These are phyloP conservation scores for Sphaeramia orbicularis DNA, from an alignment of 2,797 vertebrate species.

Conservation along the genomic window DNA sequence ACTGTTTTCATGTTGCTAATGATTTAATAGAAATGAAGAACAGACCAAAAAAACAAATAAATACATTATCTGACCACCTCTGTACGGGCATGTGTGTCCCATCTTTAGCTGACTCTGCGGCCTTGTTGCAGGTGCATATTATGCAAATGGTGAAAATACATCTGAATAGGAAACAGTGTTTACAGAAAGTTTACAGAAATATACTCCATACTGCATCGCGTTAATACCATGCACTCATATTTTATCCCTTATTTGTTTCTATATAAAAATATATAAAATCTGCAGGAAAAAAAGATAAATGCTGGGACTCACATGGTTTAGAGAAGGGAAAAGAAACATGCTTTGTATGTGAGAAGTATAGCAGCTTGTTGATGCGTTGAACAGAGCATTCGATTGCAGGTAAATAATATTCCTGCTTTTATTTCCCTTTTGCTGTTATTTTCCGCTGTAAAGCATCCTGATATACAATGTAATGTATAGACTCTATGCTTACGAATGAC, in stretches of 20 bases:
- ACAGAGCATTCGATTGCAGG: background rate
- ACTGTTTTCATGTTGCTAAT: slow-evolving; percentile 31
- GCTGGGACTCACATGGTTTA: background rate
- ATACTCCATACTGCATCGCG: no score
- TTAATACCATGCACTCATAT: no score
- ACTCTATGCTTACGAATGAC: background rate
- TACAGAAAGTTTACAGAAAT: no score
- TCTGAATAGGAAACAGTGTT: no score
- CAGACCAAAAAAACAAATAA: slow-evolving; percentile 19
- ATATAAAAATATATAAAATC: background rate
- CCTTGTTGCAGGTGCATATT: background rate
- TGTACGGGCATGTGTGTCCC: slow-evolving; percentile 1
- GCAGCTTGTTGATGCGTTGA: background rate
- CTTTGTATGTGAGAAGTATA: no score
- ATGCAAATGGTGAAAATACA: slow-evolving; percentile 4
- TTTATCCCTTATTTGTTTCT: background rate
- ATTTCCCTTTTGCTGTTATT: background rate
- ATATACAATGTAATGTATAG: background rate
- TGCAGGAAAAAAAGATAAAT: no score
- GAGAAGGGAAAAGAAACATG: background rate
- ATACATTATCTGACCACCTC: slow-evolving; percentile 6
- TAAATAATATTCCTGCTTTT: background rate
- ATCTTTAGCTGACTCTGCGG: background rate
- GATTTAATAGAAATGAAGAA: slow-evolving; percentile 18
- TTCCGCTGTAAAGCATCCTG: background rate